Evolutionary conservation across 2,113 vertebrate species (phyloP).

Genomic region (Excalfactoria chinensis): DNA sequence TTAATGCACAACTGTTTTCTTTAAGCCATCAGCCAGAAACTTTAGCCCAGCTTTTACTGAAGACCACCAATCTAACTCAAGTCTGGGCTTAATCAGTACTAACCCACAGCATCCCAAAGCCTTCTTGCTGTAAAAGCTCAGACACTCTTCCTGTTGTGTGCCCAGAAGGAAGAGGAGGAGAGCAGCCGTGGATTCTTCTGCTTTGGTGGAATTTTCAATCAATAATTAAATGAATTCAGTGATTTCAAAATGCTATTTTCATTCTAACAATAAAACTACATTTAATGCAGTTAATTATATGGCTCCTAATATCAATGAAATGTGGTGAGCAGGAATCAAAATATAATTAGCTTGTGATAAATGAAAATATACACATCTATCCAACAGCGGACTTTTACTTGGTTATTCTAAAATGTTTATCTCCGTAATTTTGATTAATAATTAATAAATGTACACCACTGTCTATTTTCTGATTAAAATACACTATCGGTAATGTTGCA

Average conservation of each 20-base stretch:
- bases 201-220: not conserved
- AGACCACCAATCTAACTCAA: too few species aligned
- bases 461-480: not conserved
- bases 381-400: not conserved
- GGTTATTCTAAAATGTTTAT: not conserved
- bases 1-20: not conserved
- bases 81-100: not conserved
- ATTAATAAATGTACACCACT: not conserved
- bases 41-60: not conserved
- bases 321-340: not conserved
- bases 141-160: not conserved
- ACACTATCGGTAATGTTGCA: not conserved
- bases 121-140: not conserved
- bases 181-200: not conserved
- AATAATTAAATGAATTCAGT: not conserved
- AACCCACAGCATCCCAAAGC: not conserved
- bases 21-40: not conserved
- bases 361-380: not conserved
- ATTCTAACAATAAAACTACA: not conserved
- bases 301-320: not conserved
- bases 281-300: not conserved
- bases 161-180: not conserved
- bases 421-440: not conserved
- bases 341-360: not conserved
- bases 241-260: not conserved